These are phyloP conservation scores for Amia ocellicauda DNA, from an alignment of 2,113 vertebrate species.

Conservation along the genomic window DNA sequence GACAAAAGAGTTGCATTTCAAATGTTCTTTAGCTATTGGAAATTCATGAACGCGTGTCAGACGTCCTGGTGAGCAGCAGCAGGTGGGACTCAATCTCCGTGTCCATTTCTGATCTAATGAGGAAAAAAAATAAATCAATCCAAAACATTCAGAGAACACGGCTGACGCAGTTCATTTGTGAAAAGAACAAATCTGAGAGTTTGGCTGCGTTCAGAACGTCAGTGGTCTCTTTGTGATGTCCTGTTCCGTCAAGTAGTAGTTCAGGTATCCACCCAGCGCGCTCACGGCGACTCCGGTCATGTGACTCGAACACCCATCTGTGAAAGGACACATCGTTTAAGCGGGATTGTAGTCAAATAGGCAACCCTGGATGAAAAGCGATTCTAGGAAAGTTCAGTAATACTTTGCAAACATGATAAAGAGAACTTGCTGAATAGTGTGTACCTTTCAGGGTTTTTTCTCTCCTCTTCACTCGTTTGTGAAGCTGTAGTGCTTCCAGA, in stretches of 20 bases:
- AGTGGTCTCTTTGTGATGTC: conserved; percentile 73
- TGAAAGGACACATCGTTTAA: not conserved
- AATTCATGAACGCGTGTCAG: no score
- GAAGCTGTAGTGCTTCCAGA: conserved; percentile 57
- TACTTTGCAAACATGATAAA: no score
- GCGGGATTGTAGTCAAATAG: not conserved
- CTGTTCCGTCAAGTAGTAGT: conserved; percentile 67
- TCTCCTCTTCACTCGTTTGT: conserved; percentile 67
- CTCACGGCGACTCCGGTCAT: conserved; percentile 68
- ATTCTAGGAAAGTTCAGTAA: no score
- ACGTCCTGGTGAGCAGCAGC: no score
- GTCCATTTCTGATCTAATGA: no score
- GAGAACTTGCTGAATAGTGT: no score
- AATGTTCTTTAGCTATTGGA: no score
- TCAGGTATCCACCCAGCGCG: conserved; percentile 67
- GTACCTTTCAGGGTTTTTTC: conserved; percentile 66
- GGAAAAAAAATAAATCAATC: not conserved
- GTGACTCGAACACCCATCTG: conserved; percentile 74
- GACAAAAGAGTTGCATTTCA: no score
- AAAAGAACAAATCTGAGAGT: not conserved
- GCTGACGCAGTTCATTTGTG: not conserved
- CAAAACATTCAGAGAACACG: conserved; percentile 2
- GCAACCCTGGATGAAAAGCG: no score
- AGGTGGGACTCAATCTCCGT: no score
- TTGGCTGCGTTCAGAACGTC: conserved; percentile 23